Evolutionary conservation across 2,888 invertebrate species (phyloP).

Genomic region (Catocala nupta): DNA sequence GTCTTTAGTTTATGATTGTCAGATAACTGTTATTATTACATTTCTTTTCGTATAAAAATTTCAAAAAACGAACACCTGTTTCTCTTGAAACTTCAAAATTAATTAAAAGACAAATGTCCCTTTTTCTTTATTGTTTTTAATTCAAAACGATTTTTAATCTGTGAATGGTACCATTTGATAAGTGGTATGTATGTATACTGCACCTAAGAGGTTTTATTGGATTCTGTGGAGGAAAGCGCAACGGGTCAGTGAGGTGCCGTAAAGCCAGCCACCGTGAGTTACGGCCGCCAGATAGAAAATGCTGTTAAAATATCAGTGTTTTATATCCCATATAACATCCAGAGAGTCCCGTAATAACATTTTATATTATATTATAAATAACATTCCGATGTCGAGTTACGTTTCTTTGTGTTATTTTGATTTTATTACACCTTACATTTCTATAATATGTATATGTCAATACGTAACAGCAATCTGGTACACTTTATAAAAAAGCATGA

Average conservation of each 20-base stretch:
- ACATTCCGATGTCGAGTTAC: conserved; percentile 27
- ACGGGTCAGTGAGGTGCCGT: conserved; percentile 24
- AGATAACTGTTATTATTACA: not conserved
- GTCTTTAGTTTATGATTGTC: not conserved
- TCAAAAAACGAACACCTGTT: not conserved
- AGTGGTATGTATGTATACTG: not conserved
- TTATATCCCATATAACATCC: conserved; percentile 41
- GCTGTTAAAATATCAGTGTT: conserved; percentile 50
- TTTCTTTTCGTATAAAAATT: not conserved
- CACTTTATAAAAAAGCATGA: conserved; percentile 28
- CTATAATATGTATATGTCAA: not conserved
- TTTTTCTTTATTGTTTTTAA: no score
- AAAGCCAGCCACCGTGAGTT: conserved; percentile 34
- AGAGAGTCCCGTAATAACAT: conserved; percentile 39
- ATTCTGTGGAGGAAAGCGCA: conserved; percentile 26
- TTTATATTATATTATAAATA: conserved; percentile 45
- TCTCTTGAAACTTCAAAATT: not conserved
- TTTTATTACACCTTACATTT: conserved; percentile 25
- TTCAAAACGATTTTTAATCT: not conserved
- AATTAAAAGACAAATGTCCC: not conserved
- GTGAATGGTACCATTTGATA: not conserved
- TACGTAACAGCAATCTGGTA: not conserved
- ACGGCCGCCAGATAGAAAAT: conserved; percentile 39
- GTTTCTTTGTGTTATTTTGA: conserved; percentile 33
- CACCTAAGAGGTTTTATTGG: conserved; percentile 7